phyloP scores from a whole-genome alignment of 2,888 invertebrate genomes.

The Pseudoips prasinana region DNA sequence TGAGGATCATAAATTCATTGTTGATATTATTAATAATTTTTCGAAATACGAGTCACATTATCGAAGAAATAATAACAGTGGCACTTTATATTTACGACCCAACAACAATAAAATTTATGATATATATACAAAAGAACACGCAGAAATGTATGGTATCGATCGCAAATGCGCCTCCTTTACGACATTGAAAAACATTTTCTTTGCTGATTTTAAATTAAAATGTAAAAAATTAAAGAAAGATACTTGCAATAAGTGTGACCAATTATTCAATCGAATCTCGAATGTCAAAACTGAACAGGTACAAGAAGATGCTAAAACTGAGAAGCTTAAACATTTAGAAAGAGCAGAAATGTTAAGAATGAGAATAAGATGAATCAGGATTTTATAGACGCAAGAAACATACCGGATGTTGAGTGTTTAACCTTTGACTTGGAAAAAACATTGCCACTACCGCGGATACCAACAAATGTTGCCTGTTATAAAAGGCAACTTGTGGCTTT shows the following conservation, averaged over 20 bases:
- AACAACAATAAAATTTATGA: conserved; percentile 12
- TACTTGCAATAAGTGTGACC: conserved; percentile 10
- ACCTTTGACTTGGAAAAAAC: conserved; percentile 16
- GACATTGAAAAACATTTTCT: conserved; percentile 10
- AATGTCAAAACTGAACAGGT: conserved; percentile 5
- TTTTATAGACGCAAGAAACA: conserved; percentile 10
- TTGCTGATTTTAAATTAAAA: conserved; percentile 5
- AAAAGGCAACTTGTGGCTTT: conserved; percentile 29
- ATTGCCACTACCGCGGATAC: conserved; percentile 21
- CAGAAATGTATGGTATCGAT: conserved; percentile 6
- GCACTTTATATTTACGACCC: conserved; percentile 12
- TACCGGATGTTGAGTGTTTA: conserved; percentile 8
- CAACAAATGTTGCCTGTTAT: conserved; percentile 28
- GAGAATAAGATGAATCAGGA: conserved; percentile 12
- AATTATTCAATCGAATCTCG: conserved; percentile 5
- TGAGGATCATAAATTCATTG: conserved; percentile 9
- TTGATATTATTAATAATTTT: conserved; percentile 14
- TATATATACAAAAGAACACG: conserved; percentile 13
- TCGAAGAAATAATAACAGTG: conserved; percentile 13
- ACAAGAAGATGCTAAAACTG: conserved; percentile 8
- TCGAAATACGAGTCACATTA: conserved; percentile 21
- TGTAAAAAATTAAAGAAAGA: conserved; percentile 8
- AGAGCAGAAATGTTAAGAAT: conserved; percentile 8
- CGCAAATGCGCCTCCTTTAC: conserved; percentile 10
- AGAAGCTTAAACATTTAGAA: conserved; percentile 10